phyloP scores from a whole-genome alignment of 2,797 vertebrate species.

The Danio albolineatus region DNA sequence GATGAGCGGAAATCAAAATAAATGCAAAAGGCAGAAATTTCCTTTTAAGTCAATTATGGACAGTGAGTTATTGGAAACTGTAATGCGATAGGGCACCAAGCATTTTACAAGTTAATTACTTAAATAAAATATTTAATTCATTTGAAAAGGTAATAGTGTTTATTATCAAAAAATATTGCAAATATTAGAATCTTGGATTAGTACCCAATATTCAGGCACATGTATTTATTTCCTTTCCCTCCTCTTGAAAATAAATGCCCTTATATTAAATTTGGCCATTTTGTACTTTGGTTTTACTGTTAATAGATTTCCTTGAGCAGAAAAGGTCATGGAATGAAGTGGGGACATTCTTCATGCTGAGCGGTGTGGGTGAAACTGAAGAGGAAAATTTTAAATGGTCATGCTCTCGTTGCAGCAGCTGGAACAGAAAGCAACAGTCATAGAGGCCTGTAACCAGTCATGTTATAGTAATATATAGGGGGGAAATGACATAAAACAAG shows the following conservation, averaged over 20 bases:
- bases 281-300: not conserved
- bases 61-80: not conserved
- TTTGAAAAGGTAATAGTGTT: not conserved
- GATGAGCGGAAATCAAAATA: conserved; percentile 52
- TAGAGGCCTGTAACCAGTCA: not conserved
- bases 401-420: conserved; percentile 20
- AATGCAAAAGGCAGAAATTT: conserved; percentile 45
- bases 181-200: not conserved
- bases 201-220: not conserved
- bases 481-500: not conserved
- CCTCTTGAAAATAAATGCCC: not conserved
- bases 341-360: not conserved
- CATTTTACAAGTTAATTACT: not conserved
- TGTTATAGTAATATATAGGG: not conserved
- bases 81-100: not conserved
- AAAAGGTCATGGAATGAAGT: conserved; percentile 4
- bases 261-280: not conserved
- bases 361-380: conserved; percentile 2
- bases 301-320: conserved; percentile 1
- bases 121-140: not conserved
- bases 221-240: not conserved
- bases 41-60: conserved; percentile 47
- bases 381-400: not conserved
- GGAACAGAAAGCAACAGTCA: not conserved
- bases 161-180: not conserved